phyloP scores from a whole-genome alignment of 2,113 vertebrate species.

The Nothoprocta pentlandii region DNA sequence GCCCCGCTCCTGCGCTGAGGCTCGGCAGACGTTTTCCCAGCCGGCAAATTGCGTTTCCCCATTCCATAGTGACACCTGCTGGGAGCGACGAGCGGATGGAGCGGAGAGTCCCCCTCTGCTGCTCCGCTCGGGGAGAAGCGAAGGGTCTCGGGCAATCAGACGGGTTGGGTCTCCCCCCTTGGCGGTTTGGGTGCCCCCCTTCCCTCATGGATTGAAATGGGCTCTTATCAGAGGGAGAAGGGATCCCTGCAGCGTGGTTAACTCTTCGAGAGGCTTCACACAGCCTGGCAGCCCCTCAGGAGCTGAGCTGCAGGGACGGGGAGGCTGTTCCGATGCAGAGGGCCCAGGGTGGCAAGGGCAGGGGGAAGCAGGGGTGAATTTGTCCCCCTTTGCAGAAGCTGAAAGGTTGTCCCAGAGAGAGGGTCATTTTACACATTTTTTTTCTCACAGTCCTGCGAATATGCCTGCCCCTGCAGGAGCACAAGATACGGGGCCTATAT shows the following conservation, averaged over 20 bases:
- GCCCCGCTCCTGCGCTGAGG: neutral
- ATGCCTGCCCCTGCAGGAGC: neutral
- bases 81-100: slow-evolving; percentile 35
- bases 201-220: neutral
- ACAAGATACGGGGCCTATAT: neutral
- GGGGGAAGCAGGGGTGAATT: neutral
- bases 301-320: neutral
- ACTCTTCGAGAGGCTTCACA: neutral
- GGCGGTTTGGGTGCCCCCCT: neutral
- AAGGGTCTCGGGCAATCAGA: neutral
- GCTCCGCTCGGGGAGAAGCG: slow-evolving; percentile 7
- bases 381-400: neutral
- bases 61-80: slow-evolving; percentile 82
- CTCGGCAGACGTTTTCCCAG: neutral
- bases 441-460: slow-evolving; percentile 1
- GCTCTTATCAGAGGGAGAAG: neutral
- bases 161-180: slow-evolving; percentile 14
- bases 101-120: neutral
- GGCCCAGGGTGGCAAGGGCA: neutral
- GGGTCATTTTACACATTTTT: neutral
- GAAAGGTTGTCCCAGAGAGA: neutral
- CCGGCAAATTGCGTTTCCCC: slow-evolving; percentile 15
- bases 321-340: neutral
- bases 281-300: neutral
- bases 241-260: neutral